A percentile compares a stretch with the other conserved stretches of the same genome.
Conservation (phyloP, 2,113 vertebrate species). For the Marmota monax region DNA sequence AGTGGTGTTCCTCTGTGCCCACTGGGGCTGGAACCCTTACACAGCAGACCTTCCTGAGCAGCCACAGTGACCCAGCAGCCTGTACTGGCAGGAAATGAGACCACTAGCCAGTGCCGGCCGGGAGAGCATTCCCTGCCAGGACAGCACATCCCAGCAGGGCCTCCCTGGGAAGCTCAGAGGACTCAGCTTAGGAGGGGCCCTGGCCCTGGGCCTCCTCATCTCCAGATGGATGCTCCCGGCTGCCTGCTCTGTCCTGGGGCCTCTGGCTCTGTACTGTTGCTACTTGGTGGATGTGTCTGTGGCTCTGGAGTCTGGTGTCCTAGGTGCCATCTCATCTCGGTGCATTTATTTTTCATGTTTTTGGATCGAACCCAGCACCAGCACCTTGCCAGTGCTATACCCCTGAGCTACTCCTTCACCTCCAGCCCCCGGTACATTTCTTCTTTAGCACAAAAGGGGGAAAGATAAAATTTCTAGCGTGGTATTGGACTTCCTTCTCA, state of each 20-base stretch:
- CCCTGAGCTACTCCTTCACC: background rate
- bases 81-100: too few relatives aligned
- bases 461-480: accelerated
- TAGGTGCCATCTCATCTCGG: background rate
- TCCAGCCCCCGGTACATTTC: background rate
- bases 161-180: background rate
- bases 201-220: background rate
- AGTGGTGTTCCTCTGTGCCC: background rate
- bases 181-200: background rate
- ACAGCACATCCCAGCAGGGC: background rate
- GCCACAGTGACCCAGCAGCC: background rate
- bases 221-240: background rate
- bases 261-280: background rate
- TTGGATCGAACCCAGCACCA: background rate
- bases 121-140: background rate
- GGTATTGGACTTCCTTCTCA: background rate
- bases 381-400: background rate
- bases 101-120: too few relatives aligned
- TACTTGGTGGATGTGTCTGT: background rate
- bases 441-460: background rate
- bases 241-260: background rate
- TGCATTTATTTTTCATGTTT: too few relatives aligned
- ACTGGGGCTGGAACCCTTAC: background rate
- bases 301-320: background rate
- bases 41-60: background rate